A percentile compares a stretch with the other conserved stretches of the same genome.
phyloP scores from a whole-genome alignment of 2,888 invertebrate species.

The Cistogaster globosa region DNA sequence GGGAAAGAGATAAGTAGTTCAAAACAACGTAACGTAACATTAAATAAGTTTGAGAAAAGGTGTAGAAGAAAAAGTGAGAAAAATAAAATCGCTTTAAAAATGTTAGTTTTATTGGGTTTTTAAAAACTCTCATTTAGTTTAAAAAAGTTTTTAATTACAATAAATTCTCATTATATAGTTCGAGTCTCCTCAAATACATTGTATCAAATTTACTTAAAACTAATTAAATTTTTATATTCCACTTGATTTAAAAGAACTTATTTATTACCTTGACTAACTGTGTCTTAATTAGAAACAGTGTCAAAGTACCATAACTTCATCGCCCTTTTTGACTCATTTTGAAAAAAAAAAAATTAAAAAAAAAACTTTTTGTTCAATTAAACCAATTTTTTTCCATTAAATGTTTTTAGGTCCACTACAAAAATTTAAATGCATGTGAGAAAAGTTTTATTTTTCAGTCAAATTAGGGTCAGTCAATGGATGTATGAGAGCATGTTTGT shows the following conservation, averaged over 20 bases:
- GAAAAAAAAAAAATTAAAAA: too few species aligned
- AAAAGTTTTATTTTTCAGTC: conserved; percentile 12
- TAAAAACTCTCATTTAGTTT: too few species aligned
- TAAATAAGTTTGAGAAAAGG: too few species aligned
- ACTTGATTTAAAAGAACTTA: not conserved
- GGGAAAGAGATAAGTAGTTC: too few species aligned
- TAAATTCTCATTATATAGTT: too few species aligned
- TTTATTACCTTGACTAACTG: conserved; percentile 8
- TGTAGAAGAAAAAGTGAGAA: too few species aligned
- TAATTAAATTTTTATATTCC: not conserved
- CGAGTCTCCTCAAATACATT: too few species aligned
- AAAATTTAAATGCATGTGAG: conserved; percentile 9
- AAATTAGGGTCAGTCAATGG: conserved; percentile 56
- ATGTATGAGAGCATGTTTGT: conserved; percentile 7
- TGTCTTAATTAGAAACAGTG: conserved; percentile 4
- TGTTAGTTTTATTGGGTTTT: too few species aligned
- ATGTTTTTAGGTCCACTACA: not conserved
- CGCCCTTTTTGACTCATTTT: conserved; percentile 16
- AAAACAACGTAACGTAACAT: too few species aligned
- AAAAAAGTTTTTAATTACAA: too few species aligned
- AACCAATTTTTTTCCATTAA: not conserved
- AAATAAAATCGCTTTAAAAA: too few species aligned
- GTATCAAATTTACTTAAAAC: too few species aligned
- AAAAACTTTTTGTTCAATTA: conserved; percentile 26
- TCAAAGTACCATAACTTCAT: conserved; percentile 8